Percentiles rank a stretch among this genome's conserved stretches.
Conservation (phyloP, 53 echinoderm and acorn worm genomes). For the Temnopleurus reevesii region DNA sequence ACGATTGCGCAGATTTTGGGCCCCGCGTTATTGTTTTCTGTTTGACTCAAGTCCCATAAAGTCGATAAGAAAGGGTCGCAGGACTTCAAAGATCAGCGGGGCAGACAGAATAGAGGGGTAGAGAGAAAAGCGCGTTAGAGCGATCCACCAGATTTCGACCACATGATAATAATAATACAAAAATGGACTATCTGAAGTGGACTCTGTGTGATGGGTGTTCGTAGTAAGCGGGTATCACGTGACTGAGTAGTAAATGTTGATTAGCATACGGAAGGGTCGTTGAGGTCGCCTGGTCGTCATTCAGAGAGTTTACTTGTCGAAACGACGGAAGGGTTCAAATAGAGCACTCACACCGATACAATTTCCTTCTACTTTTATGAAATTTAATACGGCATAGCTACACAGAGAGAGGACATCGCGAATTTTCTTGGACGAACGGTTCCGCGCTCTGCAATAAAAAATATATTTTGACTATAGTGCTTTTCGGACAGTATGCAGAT, state of each 20-base stretch:
- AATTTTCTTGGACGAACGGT: neutral
- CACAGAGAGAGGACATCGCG: neutral
- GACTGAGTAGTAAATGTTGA: conserved; percentile 54
- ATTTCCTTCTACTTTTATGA: neutral
- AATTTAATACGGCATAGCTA: neutral
- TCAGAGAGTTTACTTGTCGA: conserved; percentile 25
- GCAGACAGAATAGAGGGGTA: neutral
- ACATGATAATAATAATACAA: conserved; percentile 30
- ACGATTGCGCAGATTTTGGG: neutral
- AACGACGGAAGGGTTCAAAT: conserved; percentile 37
- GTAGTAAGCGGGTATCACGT: conserved; percentile 57
- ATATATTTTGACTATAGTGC: neutral
- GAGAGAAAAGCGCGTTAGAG: conserved; percentile 27
- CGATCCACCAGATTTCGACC: conserved; percentile 57
- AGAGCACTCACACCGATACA: neutral
- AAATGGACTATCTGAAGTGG: conserved; percentile 36
- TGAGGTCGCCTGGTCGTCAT: conserved; percentile 44
- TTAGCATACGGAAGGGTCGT: conserved; percentile 61
- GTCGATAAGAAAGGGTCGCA: conserved; percentile 57
- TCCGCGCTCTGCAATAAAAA: neutral
- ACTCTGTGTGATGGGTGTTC: conserved; percentile 27
- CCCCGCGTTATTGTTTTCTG: conserved; percentile 56
- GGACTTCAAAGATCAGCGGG: conserved; percentile 40
- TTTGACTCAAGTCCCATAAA: conserved; percentile 58
- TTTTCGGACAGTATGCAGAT: conserved; percentile 76